phyloP scores from a whole-genome alignment of 2,113 vertebrate genomes.

The Strigops habroptila region DNA sequence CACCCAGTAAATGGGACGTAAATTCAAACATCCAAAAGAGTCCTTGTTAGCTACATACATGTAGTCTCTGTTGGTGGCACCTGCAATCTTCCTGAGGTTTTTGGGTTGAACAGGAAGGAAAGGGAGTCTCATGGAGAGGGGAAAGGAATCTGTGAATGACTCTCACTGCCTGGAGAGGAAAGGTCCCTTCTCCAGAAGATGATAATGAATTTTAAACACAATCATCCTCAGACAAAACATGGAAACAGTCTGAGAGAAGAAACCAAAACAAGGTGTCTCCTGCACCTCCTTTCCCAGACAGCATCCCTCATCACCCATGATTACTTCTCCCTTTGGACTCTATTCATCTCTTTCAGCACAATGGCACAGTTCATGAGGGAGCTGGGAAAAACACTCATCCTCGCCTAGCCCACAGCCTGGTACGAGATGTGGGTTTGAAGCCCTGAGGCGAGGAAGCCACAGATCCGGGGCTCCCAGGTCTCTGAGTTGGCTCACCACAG shows the following conservation, averaged over 20 bases:
- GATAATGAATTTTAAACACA: neutral
- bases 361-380: neutral
- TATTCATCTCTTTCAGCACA: conserved; percentile 9
- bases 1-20: neutral
- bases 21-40: neutral
- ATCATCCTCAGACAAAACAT: neutral
- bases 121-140: neutral
- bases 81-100: neutral
- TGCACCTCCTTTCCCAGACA: conserved; percentile 48
- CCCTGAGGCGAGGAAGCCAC: neutral
- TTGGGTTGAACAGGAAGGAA: neutral
- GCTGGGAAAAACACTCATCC: neutral
- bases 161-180: neutral
- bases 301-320: conserved; percentile 47
- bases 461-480: neutral
- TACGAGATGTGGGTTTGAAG: neutral
- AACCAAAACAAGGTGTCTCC: conserved; percentile 47
- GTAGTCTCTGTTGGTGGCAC: neutral
- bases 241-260: neutral
- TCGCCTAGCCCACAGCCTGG: neutral
- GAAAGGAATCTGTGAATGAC: neutral
- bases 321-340: neutral
- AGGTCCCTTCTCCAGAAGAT: neutral
- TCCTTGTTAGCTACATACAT: neutral
- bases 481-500: neutral